Percentiles rank a stretch among this genome's conserved stretches.
Evolutionary conservation across 2,888 invertebrate species (phyloP).

Genomic region (Eristalinus aeneus): DNA sequence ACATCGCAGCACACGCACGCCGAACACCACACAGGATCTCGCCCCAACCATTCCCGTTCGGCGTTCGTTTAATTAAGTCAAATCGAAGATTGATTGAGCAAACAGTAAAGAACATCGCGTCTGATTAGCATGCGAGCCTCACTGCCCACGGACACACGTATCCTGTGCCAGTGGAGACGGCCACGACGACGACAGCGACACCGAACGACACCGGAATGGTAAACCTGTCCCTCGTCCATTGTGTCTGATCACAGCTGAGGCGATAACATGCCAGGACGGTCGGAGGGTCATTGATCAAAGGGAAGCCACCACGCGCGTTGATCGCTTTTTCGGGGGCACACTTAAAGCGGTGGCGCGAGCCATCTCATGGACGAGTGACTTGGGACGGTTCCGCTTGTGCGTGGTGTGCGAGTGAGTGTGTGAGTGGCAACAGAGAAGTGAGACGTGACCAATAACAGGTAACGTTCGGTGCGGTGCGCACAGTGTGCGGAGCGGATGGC

Average conservation of each 20-base stretch:
- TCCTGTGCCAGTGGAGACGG: constrained; percentile 20
- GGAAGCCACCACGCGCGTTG: constrained; percentile 28
- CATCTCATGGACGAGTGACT: neutral
- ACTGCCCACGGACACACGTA: constrained; percentile 36
- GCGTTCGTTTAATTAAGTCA: constrained; percentile 44
- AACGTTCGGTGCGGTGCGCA: neutral
- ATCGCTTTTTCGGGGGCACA: constrained; percentile 12
- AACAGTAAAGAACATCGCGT: constrained; percentile 1
- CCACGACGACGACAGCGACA: neutral
- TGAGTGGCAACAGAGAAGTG: constrained; percentile 20
- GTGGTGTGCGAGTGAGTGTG: constrained; percentile 31
- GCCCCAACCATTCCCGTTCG: constrained; percentile 4
- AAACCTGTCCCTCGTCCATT: constrained; percentile 43
- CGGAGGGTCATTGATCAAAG: constrained; percentile 58
- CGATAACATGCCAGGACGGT: constrained; percentile 32
- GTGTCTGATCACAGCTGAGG: constrained; percentile 22
- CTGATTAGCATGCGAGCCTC: constrained; percentile 59
- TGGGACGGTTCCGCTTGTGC: neutral
- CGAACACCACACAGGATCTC: constrained; percentile 21
- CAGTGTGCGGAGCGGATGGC: constrained; percentile 7
- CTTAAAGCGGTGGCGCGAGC: constrained; percentile 7
- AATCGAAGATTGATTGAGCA: constrained; percentile 49
- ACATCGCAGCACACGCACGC: neutral
- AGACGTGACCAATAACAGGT: constrained; percentile 44
- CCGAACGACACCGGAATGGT: neutral